These are phyloP conservation scores for Echinops telfairi DNA, from an alignment of 2,113 vertebrate species.

Conservation along the genomic window DNA sequence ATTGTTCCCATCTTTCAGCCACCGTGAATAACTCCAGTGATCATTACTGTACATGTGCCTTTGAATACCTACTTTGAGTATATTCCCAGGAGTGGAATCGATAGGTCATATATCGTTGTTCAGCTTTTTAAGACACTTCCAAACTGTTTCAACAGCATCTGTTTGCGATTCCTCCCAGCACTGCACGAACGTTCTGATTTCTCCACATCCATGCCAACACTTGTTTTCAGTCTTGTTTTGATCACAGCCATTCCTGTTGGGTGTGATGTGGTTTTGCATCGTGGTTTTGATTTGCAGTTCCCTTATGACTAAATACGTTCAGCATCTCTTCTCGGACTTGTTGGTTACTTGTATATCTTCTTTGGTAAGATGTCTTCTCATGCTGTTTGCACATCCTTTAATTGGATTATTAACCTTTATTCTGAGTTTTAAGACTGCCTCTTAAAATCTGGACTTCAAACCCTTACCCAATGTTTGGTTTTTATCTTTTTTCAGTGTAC, in stretches of 20 bases:
- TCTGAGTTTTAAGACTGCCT: background rate
- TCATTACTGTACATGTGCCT: background rate
- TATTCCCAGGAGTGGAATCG: background rate
- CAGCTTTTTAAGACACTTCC: background rate
- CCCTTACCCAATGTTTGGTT: background rate
- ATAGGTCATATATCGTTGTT: background rate
- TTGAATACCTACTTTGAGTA: background rate
- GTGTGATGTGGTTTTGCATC: background rate
- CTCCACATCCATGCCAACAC: background rate
- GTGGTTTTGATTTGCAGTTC: background rate
- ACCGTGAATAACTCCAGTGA: background rate
- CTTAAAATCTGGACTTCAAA: background rate
- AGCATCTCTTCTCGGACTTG: background rate
- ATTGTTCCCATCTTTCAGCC: background rate
- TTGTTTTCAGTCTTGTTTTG: background rate
- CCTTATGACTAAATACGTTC: background rate
- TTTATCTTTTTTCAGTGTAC: background rate
- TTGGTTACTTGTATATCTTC: background rate
- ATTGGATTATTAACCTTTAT: background rate
- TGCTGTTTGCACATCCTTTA: background rate
- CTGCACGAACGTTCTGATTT: background rate
- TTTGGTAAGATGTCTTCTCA: background rate
- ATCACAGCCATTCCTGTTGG: background rate
- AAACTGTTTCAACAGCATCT: background rate
- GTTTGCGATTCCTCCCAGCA: background rate